Evolutionary conservation across 1,140 invertebrate genomes (phyloP).

Genomic region (Caenorhabditis briggsae): DNA sequence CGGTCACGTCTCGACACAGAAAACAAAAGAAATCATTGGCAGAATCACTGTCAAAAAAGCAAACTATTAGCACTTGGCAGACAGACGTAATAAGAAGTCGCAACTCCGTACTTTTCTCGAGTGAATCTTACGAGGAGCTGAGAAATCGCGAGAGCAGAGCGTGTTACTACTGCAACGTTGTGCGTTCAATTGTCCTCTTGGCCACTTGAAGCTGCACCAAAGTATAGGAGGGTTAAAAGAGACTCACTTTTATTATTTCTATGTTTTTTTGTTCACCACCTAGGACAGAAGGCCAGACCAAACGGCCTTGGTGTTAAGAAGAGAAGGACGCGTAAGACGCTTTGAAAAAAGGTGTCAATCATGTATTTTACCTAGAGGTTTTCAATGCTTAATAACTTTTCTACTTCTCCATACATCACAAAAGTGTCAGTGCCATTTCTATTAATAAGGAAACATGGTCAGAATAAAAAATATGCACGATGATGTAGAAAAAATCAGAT

Average conservation of each 20-base stretch:
- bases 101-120: slow-evolving; percentile 32
- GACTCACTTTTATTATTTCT: not conserved
- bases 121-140: not conserved
- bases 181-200: slow-evolving; percentile 38
- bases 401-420: slow-evolving; percentile 6
- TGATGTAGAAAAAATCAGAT: not conserved
- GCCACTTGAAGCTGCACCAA: slow-evolving; percentile 44
- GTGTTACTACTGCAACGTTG: slow-evolving; percentile 38
- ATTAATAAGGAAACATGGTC: too few relatives aligned
- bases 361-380: not conserved
- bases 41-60: not conserved
- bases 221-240: not conserved
- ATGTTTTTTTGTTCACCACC: not conserved
- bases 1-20: slow-evolving; percentile 6
- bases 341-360: slow-evolving; percentile 19
- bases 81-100: not conserved
- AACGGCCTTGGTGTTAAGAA: slow-evolving; percentile 46
- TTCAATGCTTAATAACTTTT: slow-evolving; percentile 40
- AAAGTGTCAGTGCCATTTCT: not conserved
- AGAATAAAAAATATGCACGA: not conserved
- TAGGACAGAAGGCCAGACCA: not conserved
- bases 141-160: not conserved
- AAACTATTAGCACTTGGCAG: slow-evolving; percentile 14
- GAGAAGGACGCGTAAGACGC: not conserved
- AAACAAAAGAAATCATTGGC: slow-evolving; percentile 15